Conservation (phyloP, 2,797 vertebrate species). For the Poecilia gillii region DNA sequence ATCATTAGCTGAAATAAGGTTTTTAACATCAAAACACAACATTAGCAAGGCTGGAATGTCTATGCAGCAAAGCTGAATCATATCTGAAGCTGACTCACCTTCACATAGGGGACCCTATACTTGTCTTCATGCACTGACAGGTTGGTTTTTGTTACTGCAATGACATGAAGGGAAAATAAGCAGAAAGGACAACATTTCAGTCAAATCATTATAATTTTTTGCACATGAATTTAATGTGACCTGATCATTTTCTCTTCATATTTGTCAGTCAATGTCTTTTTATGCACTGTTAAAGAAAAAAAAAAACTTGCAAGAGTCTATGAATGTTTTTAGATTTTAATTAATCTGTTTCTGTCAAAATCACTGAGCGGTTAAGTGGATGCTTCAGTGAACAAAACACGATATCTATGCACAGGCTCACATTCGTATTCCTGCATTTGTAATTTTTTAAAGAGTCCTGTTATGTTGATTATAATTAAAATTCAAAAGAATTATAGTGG, state of each 20-base stretch:
- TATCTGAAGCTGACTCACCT: slow-evolving; percentile 80
- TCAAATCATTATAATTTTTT: slow-evolving; percentile 11
- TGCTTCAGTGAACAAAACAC: slow-evolving; percentile 8
- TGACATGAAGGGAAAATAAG: slow-evolving; percentile 20
- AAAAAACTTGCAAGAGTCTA: not conserved
- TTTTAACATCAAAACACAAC: slow-evolving; percentile 5
- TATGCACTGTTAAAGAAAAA: not conserved
- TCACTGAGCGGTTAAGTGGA: slow-evolving; percentile 28
- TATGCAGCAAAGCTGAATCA: slow-evolving; percentile 14
- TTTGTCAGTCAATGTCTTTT: slow-evolving; percentile 35
- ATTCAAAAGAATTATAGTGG: slow-evolving; percentile 13
- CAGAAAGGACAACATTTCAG: slow-evolving; percentile 42
- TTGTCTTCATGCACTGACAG: slow-evolving; percentile 95
- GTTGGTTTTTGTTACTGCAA: slow-evolving; percentile 92
- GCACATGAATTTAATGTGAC: slow-evolving; percentile 29
- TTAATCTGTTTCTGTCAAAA: slow-evolving; percentile 16
- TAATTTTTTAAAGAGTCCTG: slow-evolving; percentile 33
- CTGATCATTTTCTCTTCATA: slow-evolving; percentile 23
- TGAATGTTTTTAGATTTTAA: slow-evolving; percentile 16
- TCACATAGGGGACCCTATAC: slow-evolving; percentile 94
- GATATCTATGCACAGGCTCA: slow-evolving; percentile 13
- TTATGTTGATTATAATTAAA: slow-evolving; percentile 36
- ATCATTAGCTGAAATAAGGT: not conserved
- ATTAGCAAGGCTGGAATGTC: not conserved
- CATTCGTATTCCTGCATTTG: slow-evolving; percentile 19